These are phyloP conservation scores for Lathronympha strigana DNA, from an alignment of 2,888 invertebrate species.

Conservation along the genomic window DNA sequence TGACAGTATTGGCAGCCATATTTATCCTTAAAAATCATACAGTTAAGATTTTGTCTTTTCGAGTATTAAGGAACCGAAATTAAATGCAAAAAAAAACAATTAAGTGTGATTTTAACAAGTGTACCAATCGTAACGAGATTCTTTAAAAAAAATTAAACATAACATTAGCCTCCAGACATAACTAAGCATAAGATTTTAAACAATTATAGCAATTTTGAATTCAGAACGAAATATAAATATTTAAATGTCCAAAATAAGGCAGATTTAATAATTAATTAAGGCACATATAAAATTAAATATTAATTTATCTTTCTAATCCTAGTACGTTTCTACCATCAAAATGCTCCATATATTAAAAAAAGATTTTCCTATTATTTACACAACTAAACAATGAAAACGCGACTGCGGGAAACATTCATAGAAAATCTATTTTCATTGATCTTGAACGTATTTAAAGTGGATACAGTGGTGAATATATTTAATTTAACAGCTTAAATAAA, in stretches of 20 bases:
- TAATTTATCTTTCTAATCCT: background rate
- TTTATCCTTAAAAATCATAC: background rate
- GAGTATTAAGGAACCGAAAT: slow-evolving; percentile 22
- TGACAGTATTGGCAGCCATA: no score
- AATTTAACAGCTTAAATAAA: background rate
- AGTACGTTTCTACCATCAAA: no score
- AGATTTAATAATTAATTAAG: background rate
- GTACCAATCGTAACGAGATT: slow-evolving; percentile 29
- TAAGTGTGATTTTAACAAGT: slow-evolving; percentile 18
- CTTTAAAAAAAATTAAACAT: background rate
- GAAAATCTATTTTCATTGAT: no score
- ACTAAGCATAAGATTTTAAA: no score
- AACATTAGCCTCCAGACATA: slow-evolving; percentile 9
- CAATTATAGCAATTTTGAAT: no score
- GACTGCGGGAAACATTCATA: no score
- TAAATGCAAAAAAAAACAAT: slow-evolving; percentile 41
- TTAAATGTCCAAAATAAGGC: background rate
- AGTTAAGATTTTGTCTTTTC: background rate
- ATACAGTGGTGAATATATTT: background rate
- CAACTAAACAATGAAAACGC: no score
- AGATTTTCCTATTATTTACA: no score
- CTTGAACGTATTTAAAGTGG: no score
- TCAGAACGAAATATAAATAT: background rate
- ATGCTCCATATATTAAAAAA: no score
- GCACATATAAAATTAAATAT: slow-evolving; percentile 2